Percentiles rank a stretch among this genome's conserved stretches.
These are phyloP conservation scores for Opisthograptis luteolata DNA, from an alignment of 2,888 invertebrate species.

Conservation along the genomic window DNA sequence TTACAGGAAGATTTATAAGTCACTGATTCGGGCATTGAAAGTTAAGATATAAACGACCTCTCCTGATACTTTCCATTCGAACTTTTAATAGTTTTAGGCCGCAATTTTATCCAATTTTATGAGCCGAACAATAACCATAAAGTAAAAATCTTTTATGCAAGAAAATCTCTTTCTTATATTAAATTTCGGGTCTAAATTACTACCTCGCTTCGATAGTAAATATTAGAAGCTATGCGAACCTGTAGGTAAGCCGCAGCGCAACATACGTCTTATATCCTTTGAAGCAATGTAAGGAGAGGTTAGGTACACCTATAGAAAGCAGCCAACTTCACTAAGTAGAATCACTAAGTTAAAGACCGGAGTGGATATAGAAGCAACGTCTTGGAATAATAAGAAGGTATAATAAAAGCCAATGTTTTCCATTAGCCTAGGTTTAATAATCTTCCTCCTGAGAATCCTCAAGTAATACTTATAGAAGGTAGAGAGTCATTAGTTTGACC, in stretches of 20 bases:
- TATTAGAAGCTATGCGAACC: slow-evolving; percentile 10
- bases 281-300: neutral
- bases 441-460: slow-evolving; percentile 26
- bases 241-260: too few species aligned
- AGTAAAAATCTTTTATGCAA: slow-evolving; percentile 19
- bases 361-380: slow-evolving; percentile 8
- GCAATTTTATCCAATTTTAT: slow-evolving; percentile 27
- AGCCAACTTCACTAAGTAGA: slow-evolving; percentile 6
- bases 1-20: slow-evolving; percentile 46
- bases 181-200: slow-evolving; percentile 18
- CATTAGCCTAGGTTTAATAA: slow-evolving; percentile 39
- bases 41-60: slow-evolving; percentile 33
- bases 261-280: too few species aligned
- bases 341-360: slow-evolving; percentile 13
- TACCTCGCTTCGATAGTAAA: slow-evolving; percentile 19
- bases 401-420: slow-evolving; percentile 38
- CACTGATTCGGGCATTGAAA: slow-evolving; percentile 39
- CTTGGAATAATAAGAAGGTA: slow-evolving; percentile 29
- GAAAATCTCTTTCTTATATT: slow-evolving; percentile 18
- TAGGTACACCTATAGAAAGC: neutral
- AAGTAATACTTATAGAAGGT: slow-evolving; percentile 2
- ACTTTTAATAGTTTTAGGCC: slow-evolving; percentile 32
- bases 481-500: neutral
- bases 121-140: slow-evolving; percentile 25
- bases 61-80: slow-evolving; percentile 16